Base-by-base conservation (phyloP, 1,140 invertebrate species). In the Drosophila auraria region DNA sequence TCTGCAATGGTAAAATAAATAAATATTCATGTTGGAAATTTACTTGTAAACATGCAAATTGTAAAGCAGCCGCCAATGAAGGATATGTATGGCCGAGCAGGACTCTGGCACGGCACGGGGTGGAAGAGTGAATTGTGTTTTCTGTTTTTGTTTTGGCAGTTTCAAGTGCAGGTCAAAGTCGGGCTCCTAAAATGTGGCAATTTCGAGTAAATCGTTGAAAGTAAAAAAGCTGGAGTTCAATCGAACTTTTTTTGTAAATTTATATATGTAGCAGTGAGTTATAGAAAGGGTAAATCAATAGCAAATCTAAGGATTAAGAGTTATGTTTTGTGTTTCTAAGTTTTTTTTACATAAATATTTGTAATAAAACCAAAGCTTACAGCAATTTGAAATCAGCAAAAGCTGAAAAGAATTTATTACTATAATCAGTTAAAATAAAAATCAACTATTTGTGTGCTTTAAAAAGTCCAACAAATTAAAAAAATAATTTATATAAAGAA, bases 1-100 rank as follows among this genome's bases (percentile, higher is more conserved):
- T 45, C 59, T 77, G 73, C 64, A 78, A 78, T 78, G 75, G 64
- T 45, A 64, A 62, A 82, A 83, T 72, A 77, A 69, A 76, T 70
- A 80, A 80, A 83, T 80, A 83, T 83, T 78, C 63, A 75, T 71
- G 70, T 50, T 54, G 58, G 42, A 63, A 78, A 70, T 78, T 71
- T 77, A 63, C 79, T 77, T 71, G 79, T 71, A 81, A 81, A 81
- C 79, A 81, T 77, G 79, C 69, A 77, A 71, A 59, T 82, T 82
- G 71, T 53, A 58, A 73, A 58, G 71, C 71, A 73, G 71, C 69
- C 71, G 47, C 56, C 70, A 61, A 73, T 73, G 47, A 61, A 44
- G 56, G 54, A 40, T 57, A 57, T 36, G 8, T 8, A 33, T 38
- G 3, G 14, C 33, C 30, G 51, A 14, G 17, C 51, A 38, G 51